Base-by-base conservation (phyloP, 2,113 vertebrate genomes). In the Sander vitreus region DNA sequence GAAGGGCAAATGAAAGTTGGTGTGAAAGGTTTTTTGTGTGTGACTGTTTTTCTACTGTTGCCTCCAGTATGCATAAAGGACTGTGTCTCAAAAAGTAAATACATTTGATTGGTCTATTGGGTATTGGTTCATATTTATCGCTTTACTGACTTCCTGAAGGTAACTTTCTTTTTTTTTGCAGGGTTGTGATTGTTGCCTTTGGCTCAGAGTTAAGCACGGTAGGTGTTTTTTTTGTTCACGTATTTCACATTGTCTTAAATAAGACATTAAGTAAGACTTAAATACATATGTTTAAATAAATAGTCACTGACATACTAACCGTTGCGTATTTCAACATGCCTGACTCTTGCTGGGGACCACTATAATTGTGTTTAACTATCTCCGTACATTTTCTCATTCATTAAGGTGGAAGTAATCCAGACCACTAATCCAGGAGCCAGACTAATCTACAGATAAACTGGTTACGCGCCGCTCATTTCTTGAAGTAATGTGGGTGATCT, bases 401-500 rank as follows among this genome's bases (percentile, higher is more conserved):
- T 84, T 89, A 85, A 80, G 0, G 25, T 62, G 62, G 84, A 83
- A 25, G 66, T 88, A 90, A 92, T 93, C 90, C 87, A 74, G 68
- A 73, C 65, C 77, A 48, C 76, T 93, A 94, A 93, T 94, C 93
- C 90, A 88, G 47, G 74, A 54, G 64, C 76, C 90, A 93, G 93
- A 94, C 90, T 93, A 94, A 94, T 92, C 92, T 88, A 72, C 62
- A 78, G 91, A 91, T 93, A 88, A 92, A 93, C 67, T 69, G 68
- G 33, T 66, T 71, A 75, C 67, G 65, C 58, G 3, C 43, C 55
- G 11, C 66, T 84, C 51, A 50, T 15, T 63, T 84, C 51, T 66
- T 45, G 43, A 86, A 27, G 66, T 27, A 62, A 62, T 36, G 18
- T 18, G 36, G 78, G 33, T 72, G 54, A 36, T 66, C 66, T 70